Evolutionary conservation across 2,113 vertebrate genomes (phyloP).

Genomic region (Muntiacus reevesi): DNA sequence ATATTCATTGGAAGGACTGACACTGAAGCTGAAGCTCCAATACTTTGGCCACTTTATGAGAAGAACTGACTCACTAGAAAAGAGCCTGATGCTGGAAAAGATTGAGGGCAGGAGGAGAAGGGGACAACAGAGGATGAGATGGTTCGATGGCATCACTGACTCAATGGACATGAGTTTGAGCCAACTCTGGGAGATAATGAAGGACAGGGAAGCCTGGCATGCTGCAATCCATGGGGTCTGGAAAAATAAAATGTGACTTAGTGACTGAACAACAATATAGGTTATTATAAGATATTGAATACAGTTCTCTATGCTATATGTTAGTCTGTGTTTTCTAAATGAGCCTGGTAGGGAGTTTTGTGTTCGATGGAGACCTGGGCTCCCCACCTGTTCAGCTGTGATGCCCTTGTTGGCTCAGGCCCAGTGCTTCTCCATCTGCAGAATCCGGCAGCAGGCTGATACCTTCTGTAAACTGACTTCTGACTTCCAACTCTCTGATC

Average conservation of each 20-base stretch:
- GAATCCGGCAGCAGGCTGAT: neutral
- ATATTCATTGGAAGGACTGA: neutral
- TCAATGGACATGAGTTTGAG: neutral
- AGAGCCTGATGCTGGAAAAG: neutral
- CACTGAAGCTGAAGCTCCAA: neutral
- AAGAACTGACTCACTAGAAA: neutral
- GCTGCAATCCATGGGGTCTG: neutral
- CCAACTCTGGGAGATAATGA: neutral
- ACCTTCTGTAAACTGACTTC: neutral
- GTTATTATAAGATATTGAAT: neutral
- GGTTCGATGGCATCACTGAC: neutral
- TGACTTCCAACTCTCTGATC: neutral
- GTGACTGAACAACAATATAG: neutral
- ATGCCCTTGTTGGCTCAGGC: accelerated
- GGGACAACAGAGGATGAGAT: neutral
- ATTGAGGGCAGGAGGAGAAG: neutral
- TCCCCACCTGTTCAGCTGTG: accelerated
- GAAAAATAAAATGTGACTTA: neutral
- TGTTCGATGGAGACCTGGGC: accelerated
- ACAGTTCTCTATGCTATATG: neutral
- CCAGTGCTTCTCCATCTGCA: accelerated
- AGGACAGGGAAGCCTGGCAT: neutral
- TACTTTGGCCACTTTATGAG: neutral
- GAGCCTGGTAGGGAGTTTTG: neutral
- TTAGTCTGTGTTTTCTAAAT: neutral